phyloP scores from a whole-genome alignment of 2,888 invertebrate genomes.

The Drosophila aldrichi region DNA sequence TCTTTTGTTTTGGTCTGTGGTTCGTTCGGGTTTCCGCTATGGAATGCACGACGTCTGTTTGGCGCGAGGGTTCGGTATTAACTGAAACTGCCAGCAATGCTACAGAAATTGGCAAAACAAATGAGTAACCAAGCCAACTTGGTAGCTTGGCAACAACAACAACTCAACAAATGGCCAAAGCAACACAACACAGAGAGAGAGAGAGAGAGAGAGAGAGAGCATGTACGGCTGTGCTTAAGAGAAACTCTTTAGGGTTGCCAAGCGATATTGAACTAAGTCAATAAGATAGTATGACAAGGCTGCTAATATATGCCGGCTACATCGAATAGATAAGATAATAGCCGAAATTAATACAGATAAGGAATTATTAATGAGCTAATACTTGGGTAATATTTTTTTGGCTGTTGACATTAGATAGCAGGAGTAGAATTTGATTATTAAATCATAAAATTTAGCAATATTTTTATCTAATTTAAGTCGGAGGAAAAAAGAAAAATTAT shows the following conservation, averaged over 20 bases:
- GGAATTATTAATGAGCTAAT: constrained; percentile 5
- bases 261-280: background rate
- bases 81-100: constrained; percentile 65
- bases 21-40: constrained; percentile 38
- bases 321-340: constrained; percentile 30
- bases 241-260: constrained; percentile 43
- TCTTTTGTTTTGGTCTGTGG: constrained; percentile 41
- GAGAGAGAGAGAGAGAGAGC: constrained; percentile 13
- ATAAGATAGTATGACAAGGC: constrained; percentile 48
- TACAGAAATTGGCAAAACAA: constrained; percentile 80
- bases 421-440: background rate
- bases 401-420: background rate
- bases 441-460: background rate
- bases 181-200: constrained; percentile 15
- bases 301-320: constrained; percentile 23
- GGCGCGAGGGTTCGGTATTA: constrained; percentile 75
- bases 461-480: background rate
- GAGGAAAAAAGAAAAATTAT: no score
- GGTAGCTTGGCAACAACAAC: constrained; percentile 75
- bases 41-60: constrained; percentile 59
- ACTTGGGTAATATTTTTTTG: constrained; percentile 7
- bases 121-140: constrained; percentile 80
- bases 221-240: constrained; percentile 22
- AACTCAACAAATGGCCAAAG: constrained; percentile 35
- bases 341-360: constrained; percentile 7